A percentile compares a stretch with the other conserved stretches of the same genome.
phyloP scores from a whole-genome alignment of 2,113 vertebrate species.

The Callopanchax toddi region DNA sequence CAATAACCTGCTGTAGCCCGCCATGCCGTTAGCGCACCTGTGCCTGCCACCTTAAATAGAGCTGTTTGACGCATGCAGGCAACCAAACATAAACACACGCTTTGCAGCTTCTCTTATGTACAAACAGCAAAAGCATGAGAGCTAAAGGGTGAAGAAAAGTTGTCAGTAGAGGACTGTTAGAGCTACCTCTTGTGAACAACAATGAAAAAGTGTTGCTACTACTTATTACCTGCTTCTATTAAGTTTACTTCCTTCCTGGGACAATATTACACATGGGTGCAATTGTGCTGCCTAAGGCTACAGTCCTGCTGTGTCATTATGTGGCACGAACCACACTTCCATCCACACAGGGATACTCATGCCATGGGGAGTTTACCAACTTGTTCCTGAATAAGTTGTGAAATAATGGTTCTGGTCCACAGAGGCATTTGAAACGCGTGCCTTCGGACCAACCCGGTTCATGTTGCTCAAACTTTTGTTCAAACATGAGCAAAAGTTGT shows the following conservation, averaged over 20 bases:
- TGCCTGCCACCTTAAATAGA: constrained; percentile 79
- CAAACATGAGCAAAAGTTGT: too few species aligned
- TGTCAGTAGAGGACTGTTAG: constrained; percentile 31
- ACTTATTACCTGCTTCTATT: constrained; percentile 27
- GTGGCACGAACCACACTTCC: constrained; percentile 36
- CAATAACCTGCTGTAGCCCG: constrained; percentile 77
- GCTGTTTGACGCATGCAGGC: constrained; percentile 63
- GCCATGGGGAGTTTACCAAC: constrained; percentile 46
- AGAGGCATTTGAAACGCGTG: constrained; percentile 35
- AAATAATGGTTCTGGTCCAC: constrained; percentile 58
- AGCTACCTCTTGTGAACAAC: constrained; percentile 27
- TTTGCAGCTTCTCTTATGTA: constrained; percentile 10
- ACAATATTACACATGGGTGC: constrained; percentile 57
- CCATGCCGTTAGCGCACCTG: constrained; percentile 75
- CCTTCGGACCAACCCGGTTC: constrained; percentile 8
- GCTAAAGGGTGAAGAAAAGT: constrained; percentile 24
- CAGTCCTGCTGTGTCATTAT: constrained; percentile 51
- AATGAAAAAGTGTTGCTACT: constrained; percentile 22
- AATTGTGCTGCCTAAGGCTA: constrained; percentile 58
- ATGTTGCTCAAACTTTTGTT: neutral
- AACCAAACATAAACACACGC: constrained; percentile 38
- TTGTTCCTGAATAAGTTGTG: constrained; percentile 53
- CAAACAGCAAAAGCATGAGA: constrained; percentile 1
- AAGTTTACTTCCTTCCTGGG: constrained; percentile 31
- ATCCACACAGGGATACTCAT: constrained; percentile 46